Evolutionary conservation across 2,888 invertebrate species (phyloP), one percentile per base, ranked within the genome.

Genomic region (Autographa pulchrina): DNA sequence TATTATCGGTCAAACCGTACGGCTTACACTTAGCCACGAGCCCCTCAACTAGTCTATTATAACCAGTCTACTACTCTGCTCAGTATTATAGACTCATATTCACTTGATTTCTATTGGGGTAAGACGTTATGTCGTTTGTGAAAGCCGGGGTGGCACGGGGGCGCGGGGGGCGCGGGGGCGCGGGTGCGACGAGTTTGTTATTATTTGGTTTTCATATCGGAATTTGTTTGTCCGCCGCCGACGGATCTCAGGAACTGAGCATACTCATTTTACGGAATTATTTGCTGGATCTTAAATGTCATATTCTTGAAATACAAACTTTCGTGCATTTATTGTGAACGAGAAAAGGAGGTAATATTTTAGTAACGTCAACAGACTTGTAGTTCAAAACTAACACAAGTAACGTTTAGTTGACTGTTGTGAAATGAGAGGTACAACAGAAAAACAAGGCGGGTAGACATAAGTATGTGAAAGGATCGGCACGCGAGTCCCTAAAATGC

Each of bases 201-300:
- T 66, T 78, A 75, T 78, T 78, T 78, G 63, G 32, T 52, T 78
- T 72, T 78, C 72, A 78, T 78, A 78, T 78, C 67, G 48, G 32
- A 75, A 78, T 78, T 32, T 75, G 78, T 78, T 78, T 75, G 72
- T 62, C 52, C 20, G 18, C 54, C 8, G 66, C n/a, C 56, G 60
- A 9, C 63, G 62, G 72, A 68, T 41, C 20, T 58, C 48, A 14
- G 25, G 25, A 60, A 60, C 58, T 62, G 32, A 16, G 48, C 25
- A 54, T 63, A 65, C 68, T 72, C 20, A 68, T 64, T 76, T 16
- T 25, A 20, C 52, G 54, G 62, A 65, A 68, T 14, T 68, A 66
- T 76, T 76, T 66, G 38, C 65, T 32, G 56, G 14, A 56, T 63
- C 25, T 20, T 16, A 11, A 72, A 71, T 59, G 62, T 62, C 43